Conservation (phyloP, 1,140 invertebrate genomes). For the Meloidogyne chitwoodi region DNA sequence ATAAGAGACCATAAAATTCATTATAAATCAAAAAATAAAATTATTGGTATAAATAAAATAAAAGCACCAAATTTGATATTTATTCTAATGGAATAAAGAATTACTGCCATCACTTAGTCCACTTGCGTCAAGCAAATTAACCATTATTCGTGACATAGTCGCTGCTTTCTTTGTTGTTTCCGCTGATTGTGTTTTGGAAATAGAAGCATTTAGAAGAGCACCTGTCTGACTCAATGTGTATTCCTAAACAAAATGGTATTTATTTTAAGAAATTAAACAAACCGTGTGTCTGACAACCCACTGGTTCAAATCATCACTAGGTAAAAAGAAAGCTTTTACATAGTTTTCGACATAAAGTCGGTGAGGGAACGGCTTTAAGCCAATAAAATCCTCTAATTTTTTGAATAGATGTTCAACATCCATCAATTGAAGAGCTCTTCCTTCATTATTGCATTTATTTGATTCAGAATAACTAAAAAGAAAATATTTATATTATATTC, state of each 20-base stretch:
- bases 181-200: neutral
- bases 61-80: neutral
- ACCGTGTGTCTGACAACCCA: conserved; percentile 81
- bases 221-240: conserved; percentile 15
- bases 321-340: conserved; percentile 91
- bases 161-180: neutral
- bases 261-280: conserved; percentile 22
- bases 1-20: neutral
- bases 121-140: conserved; percentile 15
- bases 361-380: conserved; percentile 73
- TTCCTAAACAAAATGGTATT: conserved; percentile 6
- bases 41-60: no score
- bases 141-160: conserved; percentile 19
- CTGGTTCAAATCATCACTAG: conserved; percentile 77
- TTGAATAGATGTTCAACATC: conserved; percentile 91
- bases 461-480: conserved; percentile 62
- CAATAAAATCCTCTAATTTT: conserved; percentile 80
- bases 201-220: conserved; percentile 11
- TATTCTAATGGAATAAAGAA: neutral
- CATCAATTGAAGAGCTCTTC: conserved; percentile 90
- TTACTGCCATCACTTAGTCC: conserved; percentile 20
- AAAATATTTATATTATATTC: neutral
- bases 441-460: conserved; percentile 90
- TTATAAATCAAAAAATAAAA: neutral
- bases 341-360: conserved; percentile 85